Percentiles rank a stretch among this genome's conserved stretches.
phyloP scores from a whole-genome alignment of 2,888 invertebrate genomes.

The Standfussiana lucernea region DNA sequence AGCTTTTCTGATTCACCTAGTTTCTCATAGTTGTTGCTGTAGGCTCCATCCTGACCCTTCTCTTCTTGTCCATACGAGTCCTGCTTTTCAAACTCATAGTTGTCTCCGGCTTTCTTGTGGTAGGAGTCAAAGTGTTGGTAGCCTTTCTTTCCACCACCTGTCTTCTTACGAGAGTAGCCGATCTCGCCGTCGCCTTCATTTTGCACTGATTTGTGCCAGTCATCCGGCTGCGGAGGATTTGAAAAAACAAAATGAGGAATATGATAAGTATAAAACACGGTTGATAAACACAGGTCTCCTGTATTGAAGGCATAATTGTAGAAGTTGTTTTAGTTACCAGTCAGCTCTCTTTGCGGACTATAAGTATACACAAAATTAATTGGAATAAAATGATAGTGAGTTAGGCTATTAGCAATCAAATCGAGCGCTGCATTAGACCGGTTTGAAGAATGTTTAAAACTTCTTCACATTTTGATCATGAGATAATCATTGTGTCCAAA shows the following conservation, averaged over 20 bases:
- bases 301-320: not conserved
- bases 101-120: conserved; percentile 94
- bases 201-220: conserved; percentile 91
- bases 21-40: conserved; percentile 83
- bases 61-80: conserved; percentile 92
- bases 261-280: not conserved
- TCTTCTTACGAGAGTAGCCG: conserved; percentile 92
- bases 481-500: conserved; percentile 9
- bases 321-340: not conserved
- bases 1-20: conserved; percentile 81
- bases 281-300: not conserved
- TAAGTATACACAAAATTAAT: not conserved
- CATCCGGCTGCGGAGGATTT: conserved; percentile 75
- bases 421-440: not conserved
- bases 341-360: not conserved
- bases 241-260: not conserved
- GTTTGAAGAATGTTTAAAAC: not conserved
- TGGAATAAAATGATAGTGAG: not conserved
- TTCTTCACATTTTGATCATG: not conserved
- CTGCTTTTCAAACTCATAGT: conserved; percentile 93
- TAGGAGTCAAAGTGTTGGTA: conserved; percentile 94
- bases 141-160: conserved; percentile 93
- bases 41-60: conserved; percentile 86
- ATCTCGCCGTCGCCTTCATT: conserved; percentile 92
- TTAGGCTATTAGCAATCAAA: not conserved